These are phyloP conservation scores for Heterotis niloticus DNA, from an alignment of 2,113 vertebrate genomes.

Conservation along the genomic window DNA sequence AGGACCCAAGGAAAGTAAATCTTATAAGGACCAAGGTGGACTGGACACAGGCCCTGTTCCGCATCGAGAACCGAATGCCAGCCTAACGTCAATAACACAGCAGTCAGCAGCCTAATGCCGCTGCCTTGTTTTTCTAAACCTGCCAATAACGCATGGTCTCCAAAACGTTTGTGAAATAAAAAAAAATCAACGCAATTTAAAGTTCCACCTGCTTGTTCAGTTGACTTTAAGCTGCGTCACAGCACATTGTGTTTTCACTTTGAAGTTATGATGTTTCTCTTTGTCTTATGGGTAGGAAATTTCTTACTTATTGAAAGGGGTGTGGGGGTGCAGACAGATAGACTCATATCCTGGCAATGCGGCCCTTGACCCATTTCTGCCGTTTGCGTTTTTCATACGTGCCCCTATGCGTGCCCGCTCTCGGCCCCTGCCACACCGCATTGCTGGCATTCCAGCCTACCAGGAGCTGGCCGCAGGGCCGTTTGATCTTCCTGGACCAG, in stretches of 20 bases:
- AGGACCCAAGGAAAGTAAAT: too few relatives aligned
- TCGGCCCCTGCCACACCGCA: slow-evolving; percentile 31
- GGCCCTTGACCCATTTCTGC: slow-evolving; percentile 22
- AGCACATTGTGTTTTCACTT: not conserved
- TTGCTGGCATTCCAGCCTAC: slow-evolving; percentile 45
- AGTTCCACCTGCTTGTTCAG: not conserved
- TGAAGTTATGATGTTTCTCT: not conserved
- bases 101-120: too few relatives aligned
- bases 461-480: slow-evolving; percentile 28
- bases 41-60: not conserved
- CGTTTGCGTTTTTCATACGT: slow-evolving; percentile 18
- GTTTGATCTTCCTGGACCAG: slow-evolving; percentile 47
- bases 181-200: not conserved
- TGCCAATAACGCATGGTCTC: not conserved
- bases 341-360: slow-evolving; percentile 18
- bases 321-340: slow-evolving; percentile 11
- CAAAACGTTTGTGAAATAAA: not conserved
- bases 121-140: not conserved
- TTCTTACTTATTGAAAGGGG: not conserved
- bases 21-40: not conserved
- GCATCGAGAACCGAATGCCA: not conserved
- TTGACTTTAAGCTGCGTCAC: not conserved
- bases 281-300: not conserved
- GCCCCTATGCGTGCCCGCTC: slow-evolving; percentile 14
- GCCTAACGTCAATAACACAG: not conserved